Base-by-base conservation (phyloP, 2,113 vertebrate species). In the Fulmarus glacialis region DNA sequence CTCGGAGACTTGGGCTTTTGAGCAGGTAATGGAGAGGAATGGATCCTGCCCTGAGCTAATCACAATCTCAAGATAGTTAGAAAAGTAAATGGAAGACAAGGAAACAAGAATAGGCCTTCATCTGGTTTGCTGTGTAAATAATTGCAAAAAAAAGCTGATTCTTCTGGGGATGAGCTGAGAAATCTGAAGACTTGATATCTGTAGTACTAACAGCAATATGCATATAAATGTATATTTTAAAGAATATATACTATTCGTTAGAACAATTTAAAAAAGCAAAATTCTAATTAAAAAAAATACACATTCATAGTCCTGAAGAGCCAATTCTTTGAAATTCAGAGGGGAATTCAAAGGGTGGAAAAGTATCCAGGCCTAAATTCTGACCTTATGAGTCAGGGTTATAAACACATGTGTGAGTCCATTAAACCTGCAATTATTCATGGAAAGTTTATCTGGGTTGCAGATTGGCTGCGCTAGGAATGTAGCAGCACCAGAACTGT, bases 321-420 rank as follows among this genome's bases (percentile, higher is more conserved):
- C 24, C 45, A 45, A 17, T 66, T 90, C 38, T 55, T 78, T 75
- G 50, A 23, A 82, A 68, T 91, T 91, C 79, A 70, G 32, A 74
- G 12, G 78, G 55, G 38, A 67, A 45, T 90, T 97, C 42, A 38
- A 80, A 72, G 82, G n/a, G 20, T 73, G 45, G 84, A 75, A 83
- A 79, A 80, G 66, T 82, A 81, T 93, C 60, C 62, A 86, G 82
- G 55, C 26, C 20, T 58, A 52, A 83, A 88, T 94, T 85, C 78
- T 94, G 90, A 70, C 78, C 78, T 77, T 48, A 56, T 88, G 77
- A 82, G 53, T 92, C 79, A 90, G 92, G 66, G 66, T 94, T 92
- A 73, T 80, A 93, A 95, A 83, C 85, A 92, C 32, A 10, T n/a
- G 18, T 91, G 73, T 58, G 75, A 86, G 53, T 86, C 40, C n/a